These are phyloP conservation scores for Agrypnus murinus DNA, from an alignment of 2,888 invertebrate species.

Conservation along the genomic window DNA sequence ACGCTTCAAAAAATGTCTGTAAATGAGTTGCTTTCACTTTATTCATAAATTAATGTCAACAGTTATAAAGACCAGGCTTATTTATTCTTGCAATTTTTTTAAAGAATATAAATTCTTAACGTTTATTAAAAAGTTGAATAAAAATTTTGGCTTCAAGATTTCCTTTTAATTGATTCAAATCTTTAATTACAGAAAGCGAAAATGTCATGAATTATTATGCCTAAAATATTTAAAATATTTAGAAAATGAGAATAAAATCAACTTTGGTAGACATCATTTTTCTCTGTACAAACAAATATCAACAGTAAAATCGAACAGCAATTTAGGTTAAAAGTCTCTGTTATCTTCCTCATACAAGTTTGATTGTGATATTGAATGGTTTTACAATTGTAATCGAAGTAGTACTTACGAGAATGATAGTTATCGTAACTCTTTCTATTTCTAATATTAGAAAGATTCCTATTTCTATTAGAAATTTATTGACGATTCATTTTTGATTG, in stretches of 20 bases:
- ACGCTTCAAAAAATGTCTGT: slow-evolving; percentile 5
- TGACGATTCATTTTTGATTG: no score
- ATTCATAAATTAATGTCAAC: background rate
- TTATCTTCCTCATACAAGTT: no score
- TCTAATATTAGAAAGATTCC: no score
- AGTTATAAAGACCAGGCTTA: background rate
- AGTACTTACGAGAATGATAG: no score
- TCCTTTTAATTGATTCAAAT: background rate
- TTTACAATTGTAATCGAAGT: no score
- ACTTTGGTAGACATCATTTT: background rate
- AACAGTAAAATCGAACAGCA: slow-evolving; percentile 17
- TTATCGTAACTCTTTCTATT: no score
- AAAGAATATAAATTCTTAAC: no score
- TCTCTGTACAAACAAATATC: slow-evolving; percentile 10
- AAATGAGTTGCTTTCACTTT: slow-evolving; percentile 5
- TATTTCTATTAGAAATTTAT: no score
- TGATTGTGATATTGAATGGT: no score
- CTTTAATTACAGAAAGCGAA: background rate
- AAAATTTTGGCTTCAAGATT: background rate
- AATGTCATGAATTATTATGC: background rate
- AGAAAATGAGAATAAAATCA: no score
- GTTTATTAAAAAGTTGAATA: background rate
- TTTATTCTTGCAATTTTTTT: background rate
- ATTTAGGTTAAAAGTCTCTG: slow-evolving; percentile 15
- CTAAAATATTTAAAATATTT: no score